Base-by-base conservation (phyloP, 1,140 invertebrate species). In the Chelonus insularis region DNA sequence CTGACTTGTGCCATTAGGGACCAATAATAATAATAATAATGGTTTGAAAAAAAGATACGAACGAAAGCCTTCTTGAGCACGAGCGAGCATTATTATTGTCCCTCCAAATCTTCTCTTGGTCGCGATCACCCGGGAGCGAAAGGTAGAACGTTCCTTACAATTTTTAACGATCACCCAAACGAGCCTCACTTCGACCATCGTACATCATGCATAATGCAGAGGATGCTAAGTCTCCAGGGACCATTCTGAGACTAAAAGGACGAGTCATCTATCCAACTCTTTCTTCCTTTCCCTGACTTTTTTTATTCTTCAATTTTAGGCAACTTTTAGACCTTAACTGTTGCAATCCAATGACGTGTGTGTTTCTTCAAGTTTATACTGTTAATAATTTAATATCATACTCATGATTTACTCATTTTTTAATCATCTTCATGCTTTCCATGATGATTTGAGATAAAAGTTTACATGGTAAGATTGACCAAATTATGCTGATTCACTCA, bases 141-240 rank as follows among this genome's bases (percentile, higher is more conserved):
- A 36, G 11, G 47, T 41, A 45, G 43, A 34, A 23, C 37, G 39
- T 29, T 43, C 36, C 54, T 11, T 56, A 56, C 37, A 20, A 56
- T 56, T 56, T 56, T 56, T 56, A 56, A 56, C 54, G 54, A 56
- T 56, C 54, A 16, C 11, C 37, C 4, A 56, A 56, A 56, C 54
- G 37, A 56, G 54, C 39, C 21, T n/a, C 20, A 43, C 21, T 23
- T 34, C 16, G 23, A 23, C 47, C 32, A 50, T 14, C 25, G 9
- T 60, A 60, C 58, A 34, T 60, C 50, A 60, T 60, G 58, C 48
- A 60, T 60, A 60, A 60, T 60, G 58, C 58, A 60, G 48, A 43
- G 25, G 58, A 32, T 60, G 23, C 50, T 8, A 34, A 25, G n/a
- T 43, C 14, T 41, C 21, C 23, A 23, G 58, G n/a, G 50, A 54